Evolutionary conservation across 2,888 invertebrate species (phyloP).

Genomic region (Pseudeuparius sepicola): DNA sequence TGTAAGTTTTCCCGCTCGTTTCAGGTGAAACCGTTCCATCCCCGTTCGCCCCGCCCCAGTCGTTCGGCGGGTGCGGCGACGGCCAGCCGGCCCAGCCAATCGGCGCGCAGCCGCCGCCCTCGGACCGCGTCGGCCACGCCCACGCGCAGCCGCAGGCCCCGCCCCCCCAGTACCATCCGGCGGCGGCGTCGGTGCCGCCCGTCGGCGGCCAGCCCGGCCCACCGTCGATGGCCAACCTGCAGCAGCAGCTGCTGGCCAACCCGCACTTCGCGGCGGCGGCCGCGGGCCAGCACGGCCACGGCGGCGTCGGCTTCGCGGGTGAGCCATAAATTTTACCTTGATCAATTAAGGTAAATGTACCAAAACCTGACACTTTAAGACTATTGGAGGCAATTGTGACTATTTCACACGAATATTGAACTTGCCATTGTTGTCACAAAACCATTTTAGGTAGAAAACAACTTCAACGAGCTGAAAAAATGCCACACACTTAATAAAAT

Average conservation of each 20-base stretch:
- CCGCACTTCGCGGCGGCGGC: conserved; percentile 36
- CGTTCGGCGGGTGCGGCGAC: conserved; percentile 21
- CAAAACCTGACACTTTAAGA: too few species aligned
- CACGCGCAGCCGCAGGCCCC: conserved; percentile 14
- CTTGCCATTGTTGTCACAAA: too few species aligned
- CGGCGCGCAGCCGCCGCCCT: conserved; percentile 3
- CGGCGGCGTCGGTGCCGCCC: conserved; percentile 13
- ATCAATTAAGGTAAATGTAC: too few species aligned
- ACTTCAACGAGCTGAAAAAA: too few species aligned
- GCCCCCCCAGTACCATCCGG: conserved; percentile 14
- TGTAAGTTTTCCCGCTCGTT: too few species aligned
- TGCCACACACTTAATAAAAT: too few species aligned
- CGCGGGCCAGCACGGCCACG: conserved; percentile 16
- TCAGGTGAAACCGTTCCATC: conserved; percentile 42
- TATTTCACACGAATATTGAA: too few species aligned
- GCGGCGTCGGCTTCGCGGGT: too few species aligned
- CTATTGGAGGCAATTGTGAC: too few species aligned
- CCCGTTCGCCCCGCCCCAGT: conserved; percentile 33
- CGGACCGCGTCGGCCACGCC: too few species aligned
- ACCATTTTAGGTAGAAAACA: too few species aligned
- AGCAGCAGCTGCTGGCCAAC: conserved; percentile 50
- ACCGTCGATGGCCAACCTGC: conserved; percentile 25
- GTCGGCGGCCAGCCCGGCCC: conserved; percentile 13
- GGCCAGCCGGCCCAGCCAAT: conserved; percentile 9
- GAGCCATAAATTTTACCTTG: too few species aligned